Evolutionary conservation across 2,113 vertebrate species (phyloP).

Genomic region (Rhinolophus sinicus): DNA sequence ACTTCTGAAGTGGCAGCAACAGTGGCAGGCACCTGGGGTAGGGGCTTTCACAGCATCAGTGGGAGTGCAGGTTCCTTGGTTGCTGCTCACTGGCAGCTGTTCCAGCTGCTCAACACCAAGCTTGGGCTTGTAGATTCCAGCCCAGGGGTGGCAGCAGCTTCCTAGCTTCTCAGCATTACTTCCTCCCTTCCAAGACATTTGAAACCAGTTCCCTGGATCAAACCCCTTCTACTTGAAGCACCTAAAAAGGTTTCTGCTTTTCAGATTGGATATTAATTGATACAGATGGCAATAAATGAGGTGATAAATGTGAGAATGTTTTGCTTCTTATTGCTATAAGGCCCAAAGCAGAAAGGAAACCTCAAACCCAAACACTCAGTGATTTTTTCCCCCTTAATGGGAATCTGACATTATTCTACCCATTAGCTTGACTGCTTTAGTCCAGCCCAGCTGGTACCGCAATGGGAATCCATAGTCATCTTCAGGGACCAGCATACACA

Average conservation of each 20-base stretch:
- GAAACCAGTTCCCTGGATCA: background rate
- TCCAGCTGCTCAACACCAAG: background rate
- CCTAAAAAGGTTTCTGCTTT: background rate
- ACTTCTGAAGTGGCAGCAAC: background rate
- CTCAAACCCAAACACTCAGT: background rate
- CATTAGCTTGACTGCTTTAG: background rate
- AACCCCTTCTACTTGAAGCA: background rate
- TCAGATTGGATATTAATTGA: background rate
- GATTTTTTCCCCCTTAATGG: background rate
- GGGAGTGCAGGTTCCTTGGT: accelerated
- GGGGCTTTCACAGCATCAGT: accelerated
- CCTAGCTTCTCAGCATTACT: background rate
- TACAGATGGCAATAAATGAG: background rate
- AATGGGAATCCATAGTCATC: background rate
- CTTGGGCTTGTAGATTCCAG: background rate
- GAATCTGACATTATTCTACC: background rate
- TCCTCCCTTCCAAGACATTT: background rate
- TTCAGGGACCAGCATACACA: background rate
- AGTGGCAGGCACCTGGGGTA: background rate
- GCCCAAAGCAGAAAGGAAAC: background rate
- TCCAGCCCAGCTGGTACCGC: background rate
- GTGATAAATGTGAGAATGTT: background rate
- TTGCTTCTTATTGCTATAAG: background rate
- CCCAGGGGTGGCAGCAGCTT: background rate
- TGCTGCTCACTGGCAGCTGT: background rate